phyloP scores from a whole-genome alignment of 2,888 invertebrate genomes.

The Rutpela maculata region DNA sequence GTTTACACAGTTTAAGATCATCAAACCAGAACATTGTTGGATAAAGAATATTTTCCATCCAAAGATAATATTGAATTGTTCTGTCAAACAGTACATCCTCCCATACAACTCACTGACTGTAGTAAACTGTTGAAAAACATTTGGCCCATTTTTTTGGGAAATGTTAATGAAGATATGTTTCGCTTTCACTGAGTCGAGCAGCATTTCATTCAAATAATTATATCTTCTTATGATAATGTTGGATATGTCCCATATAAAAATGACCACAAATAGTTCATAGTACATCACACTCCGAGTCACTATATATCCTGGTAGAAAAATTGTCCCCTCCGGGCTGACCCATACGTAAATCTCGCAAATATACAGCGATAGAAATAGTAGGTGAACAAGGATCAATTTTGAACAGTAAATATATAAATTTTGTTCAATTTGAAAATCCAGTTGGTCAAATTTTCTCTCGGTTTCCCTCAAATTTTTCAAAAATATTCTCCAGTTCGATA shows the following conservation, averaged over 20 bases:
- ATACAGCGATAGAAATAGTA: background rate
- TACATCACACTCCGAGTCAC: background rate
- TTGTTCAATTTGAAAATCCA: background rate
- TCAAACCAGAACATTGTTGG: no score
- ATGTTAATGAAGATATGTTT: background rate
- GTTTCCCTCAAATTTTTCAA: background rate
- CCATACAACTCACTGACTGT: no score
- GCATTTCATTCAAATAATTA: no score
- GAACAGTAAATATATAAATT: background rate
- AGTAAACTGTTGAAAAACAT: background rate
- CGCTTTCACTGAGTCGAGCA: background rate
- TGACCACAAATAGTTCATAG: no score
- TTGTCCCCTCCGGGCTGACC: background rate
- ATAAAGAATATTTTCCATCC: no score
- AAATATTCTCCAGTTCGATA: background rate
- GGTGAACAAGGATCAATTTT: background rate
- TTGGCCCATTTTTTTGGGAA: background rate
- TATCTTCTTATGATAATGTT: no score
- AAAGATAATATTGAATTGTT: no score
- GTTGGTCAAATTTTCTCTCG: background rate
- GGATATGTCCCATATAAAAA: no score
- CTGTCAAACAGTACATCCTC: no score
- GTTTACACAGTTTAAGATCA: slow-evolving; percentile 36
- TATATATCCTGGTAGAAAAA: background rate
- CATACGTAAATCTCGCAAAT: background rate